These are phyloP conservation scores for Phodopus roborovskii DNA, from an alignment of 2,113 vertebrate species.

Conservation along the genomic window DNA sequence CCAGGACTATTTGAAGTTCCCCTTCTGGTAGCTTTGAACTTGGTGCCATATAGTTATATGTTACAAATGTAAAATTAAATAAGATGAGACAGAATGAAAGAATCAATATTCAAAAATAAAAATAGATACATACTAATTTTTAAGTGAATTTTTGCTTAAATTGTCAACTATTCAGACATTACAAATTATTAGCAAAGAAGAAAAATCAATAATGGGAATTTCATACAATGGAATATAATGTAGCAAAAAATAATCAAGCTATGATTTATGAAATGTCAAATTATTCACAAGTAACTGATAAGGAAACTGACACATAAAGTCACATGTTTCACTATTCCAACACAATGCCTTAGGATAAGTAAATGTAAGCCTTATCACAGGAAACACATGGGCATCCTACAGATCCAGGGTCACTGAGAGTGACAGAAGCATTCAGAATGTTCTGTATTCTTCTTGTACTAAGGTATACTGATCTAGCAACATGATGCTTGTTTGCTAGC, in stretches of 20 bases:
- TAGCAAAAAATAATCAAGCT: neutral
- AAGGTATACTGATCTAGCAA: neutral
- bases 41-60: neutral
- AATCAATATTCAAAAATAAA: neutral
- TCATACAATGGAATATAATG: neutral
- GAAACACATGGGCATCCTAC: neutral
- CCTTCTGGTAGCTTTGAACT: neutral
- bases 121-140: neutral
- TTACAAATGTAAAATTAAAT: neutral
- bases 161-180: neutral
- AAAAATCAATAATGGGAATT: neutral
- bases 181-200: neutral
- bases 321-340: neutral
- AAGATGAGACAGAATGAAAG: neutral
- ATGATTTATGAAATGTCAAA: neutral
- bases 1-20: neutral
- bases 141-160: neutral
- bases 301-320: neutral
- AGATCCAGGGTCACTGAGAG: neutral
- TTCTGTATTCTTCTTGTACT: neutral
- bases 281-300: neutral
- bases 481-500: too few relatives aligned
- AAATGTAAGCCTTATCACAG: neutral
- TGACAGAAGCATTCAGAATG: neutral
- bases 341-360: neutral